These are phyloP conservation scores for Catocala fraxini DNA, from an alignment of 2,888 invertebrate species.

Conservation along the genomic window DNA sequence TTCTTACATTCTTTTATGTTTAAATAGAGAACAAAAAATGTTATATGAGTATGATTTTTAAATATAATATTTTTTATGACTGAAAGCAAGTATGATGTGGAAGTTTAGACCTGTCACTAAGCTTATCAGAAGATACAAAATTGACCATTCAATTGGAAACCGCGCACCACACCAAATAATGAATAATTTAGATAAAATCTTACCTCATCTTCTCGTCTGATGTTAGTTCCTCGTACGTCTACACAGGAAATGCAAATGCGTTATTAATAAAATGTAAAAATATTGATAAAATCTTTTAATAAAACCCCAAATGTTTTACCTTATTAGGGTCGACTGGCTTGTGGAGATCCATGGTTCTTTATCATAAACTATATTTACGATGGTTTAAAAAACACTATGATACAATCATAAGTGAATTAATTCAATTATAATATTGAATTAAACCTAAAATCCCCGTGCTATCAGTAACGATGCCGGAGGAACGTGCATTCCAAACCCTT, in stretches of 20 bases:
- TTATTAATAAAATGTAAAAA: constrained; percentile 30
- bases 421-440: constrained; percentile 38
- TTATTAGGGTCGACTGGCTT: constrained; percentile 83
- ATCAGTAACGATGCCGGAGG: constrained; percentile 28
- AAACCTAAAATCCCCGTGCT: constrained; percentile 28
- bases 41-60: no score
- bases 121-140: constrained; percentile 32
- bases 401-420: constrained; percentile 36
- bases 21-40: no score
- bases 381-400: constrained; percentile 16
- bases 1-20: no score
- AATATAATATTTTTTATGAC: no score
- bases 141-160: constrained; percentile 7
- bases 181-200: constrained; percentile 33
- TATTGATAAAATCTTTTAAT: constrained; percentile 22
- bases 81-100: constrained; percentile 3
- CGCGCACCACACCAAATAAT: constrained; percentile 3
- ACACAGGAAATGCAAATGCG: constrained; percentile 60
- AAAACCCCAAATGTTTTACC: constrained; percentile 59
- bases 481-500: constrained; percentile 18
- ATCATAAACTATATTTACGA: constrained; percentile 27
- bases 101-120: constrained; percentile 5
- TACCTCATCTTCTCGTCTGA: constrained; percentile 93
- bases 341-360: constrained; percentile 78
- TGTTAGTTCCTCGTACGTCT: constrained; percentile 92